Evolutionary conservation across 2,113 vertebrate genomes (phyloP), one percentile per base, ranked within the genome.

Genomic region (Rhabdomys dilectus): DNA sequence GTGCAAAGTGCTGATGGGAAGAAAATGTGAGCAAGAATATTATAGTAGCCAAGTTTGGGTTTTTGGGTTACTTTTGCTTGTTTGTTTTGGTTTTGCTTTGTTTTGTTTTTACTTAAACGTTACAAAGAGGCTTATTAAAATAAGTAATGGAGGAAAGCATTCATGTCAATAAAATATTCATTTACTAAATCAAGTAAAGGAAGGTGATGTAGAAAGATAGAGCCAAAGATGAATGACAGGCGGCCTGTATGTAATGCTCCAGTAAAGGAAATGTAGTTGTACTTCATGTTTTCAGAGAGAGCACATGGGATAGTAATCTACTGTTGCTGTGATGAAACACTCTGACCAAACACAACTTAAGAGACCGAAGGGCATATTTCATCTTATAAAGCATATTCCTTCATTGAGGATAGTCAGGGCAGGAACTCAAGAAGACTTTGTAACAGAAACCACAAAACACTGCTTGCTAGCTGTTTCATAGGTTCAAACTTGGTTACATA

Each of bases 11-110:
- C 72, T 68, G 17, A 91, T 39, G 53, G 48, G 77, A 94, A 94
- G 53, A 80, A 95, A 89, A 91, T 78, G 31, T 72, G 19, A 53
- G n/a, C 77, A 73, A 66, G n/a, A 78, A 95, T 53, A 66, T 73
- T 89, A 66, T 17, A 78, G 1, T 64, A 80, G 10, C 15, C 21
- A 82, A 36, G 1, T 60, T 87, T 19, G n/a, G 10, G 62, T 68
- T 66, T 31, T 68, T 16, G 31, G 3, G 16, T 60, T 60, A 5
- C 5, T 21, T 11, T 68, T 36, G 66, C 5, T 31, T 64, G 26
- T 34, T 66, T 34, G 29, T 34, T 66, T 66, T 34, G 64, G 13
- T 66, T 66, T 31, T 66, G 0, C 31, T 66, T 66, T 62, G 2
- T 62, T 64, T 68, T 34, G 0, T 68, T 68, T 68, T 34, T 2